Conservation (phyloP, 2,888 invertebrate species). For the Ichneumoninae sp. region DNA sequence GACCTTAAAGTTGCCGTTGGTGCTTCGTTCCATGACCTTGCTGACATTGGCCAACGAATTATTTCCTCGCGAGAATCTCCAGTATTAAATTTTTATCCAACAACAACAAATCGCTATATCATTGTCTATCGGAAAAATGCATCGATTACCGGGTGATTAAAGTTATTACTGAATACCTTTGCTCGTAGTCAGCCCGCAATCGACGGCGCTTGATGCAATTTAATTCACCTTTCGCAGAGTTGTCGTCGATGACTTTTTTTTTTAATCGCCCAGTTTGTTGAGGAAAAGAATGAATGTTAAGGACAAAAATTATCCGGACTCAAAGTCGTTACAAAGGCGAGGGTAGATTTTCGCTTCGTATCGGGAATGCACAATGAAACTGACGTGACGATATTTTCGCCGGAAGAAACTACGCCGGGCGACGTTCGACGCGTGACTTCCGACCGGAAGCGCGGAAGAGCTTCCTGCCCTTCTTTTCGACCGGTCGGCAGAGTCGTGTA, state of each 20-base stretch:
- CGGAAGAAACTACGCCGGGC: slow-evolving; percentile 21
- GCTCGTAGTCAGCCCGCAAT: background rate
- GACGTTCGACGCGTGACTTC: slow-evolving; percentile 52
- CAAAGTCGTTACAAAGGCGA: background rate
- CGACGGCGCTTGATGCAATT: background rate
- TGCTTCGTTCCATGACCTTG: too few relatives aligned
- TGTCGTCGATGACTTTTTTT: background rate
- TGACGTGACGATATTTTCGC: slow-evolving; percentile 5
- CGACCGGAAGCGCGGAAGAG: slow-evolving; percentile 44
- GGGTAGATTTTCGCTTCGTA: background rate
- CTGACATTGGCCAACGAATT: too few relatives aligned
- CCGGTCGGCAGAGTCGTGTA: background rate
- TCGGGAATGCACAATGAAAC: background rate
- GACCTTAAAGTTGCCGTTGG: too few relatives aligned
- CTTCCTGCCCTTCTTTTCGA: slow-evolving; percentile 28
- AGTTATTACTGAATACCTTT: slow-evolving; percentile 15
- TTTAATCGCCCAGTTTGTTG: background rate
- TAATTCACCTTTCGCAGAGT: background rate
- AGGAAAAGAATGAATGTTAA: background rate
- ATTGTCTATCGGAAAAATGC: slow-evolving; percentile 11
- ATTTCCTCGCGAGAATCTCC: background rate
- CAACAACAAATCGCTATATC: background rate
- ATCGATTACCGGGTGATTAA: slow-evolving; percentile 10
- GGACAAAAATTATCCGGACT: background rate
- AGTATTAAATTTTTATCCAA: background rate